Conservation (phyloP, 2,888 invertebrate species). For the Napeogenes inachia region DNA sequence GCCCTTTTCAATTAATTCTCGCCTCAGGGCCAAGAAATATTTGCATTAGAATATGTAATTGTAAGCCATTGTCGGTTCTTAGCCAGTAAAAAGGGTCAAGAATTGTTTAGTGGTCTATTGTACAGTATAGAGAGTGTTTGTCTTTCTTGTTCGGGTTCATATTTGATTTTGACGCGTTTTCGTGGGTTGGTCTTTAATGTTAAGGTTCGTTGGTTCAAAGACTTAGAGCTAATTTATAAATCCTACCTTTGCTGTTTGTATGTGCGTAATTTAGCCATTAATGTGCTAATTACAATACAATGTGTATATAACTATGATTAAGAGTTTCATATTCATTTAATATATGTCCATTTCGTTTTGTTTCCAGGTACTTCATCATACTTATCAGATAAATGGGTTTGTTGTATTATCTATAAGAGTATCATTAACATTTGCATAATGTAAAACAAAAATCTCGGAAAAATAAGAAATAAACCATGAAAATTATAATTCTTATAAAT, state of each 20-base stretch:
- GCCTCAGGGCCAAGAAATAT: conserved; percentile 42
- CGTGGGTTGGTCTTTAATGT: conserved; percentile 28
- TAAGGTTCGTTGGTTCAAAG: conserved; percentile 39
- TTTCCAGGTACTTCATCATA: no score
- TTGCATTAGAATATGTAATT: conserved; percentile 47
- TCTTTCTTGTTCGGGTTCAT: conserved; percentile 61
- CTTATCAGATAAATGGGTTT: no score
- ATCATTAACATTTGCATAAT: no score
- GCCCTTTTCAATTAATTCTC: conserved; percentile 52
- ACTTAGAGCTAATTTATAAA: conserved; percentile 48
- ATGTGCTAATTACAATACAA: no score
- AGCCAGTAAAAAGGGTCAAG: conserved; percentile 46
- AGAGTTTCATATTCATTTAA: no score
- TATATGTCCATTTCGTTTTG: no score
- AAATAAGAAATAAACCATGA: no score
- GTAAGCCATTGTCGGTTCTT: conserved; percentile 40
- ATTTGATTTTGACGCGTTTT: conserved; percentile 44
- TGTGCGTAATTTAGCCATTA: not conserved
- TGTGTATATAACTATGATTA: no score
- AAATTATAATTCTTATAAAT: no score
- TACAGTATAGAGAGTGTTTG: conserved; percentile 55
- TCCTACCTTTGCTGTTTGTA: conserved; percentile 30
- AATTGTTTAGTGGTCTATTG: conserved; percentile 49
- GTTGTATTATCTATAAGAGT: no score
- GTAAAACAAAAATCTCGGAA: no score